These are phyloP conservation scores for Sceloporus undulatus DNA, from an alignment of 2,113 vertebrate species.

Conservation along the genomic window DNA sequence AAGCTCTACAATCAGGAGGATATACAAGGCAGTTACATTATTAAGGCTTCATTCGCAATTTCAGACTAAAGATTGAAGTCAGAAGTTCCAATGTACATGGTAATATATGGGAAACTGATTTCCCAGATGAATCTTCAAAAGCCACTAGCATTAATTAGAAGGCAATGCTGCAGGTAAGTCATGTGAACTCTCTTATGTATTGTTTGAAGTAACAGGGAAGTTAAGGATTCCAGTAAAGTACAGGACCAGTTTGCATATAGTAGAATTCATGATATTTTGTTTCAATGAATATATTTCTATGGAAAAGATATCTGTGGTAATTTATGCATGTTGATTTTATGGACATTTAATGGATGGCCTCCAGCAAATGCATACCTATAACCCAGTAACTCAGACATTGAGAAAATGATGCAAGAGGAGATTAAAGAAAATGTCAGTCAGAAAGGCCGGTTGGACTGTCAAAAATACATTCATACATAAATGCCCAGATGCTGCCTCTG, in stretches of 20 bases:
- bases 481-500: slow-evolving; percentile 30
- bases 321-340: slow-evolving; percentile 45
- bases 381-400: slow-evolving; percentile 46
- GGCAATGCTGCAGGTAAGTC: background rate
- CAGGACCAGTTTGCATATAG: background rate
- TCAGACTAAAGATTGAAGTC: background rate
- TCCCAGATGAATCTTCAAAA: background rate
- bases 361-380: slow-evolving; percentile 35
- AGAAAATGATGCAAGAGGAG: slow-evolving; percentile 37
- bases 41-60: background rate
- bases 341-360: slow-evolving; percentile 24
- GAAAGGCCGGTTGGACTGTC: slow-evolving; percentile 43
- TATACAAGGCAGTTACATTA: background rate
- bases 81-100: background rate
- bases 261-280: background rate
- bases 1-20: background rate
- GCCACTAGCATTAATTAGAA: background rate
- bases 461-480: slow-evolving; percentile 17
- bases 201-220: background rate
- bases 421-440: slow-evolving; percentile 51
- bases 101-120: background rate
- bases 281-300: background rate
- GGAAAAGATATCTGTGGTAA: background rate
- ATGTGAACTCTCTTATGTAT: rapidly evolving
- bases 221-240: background rate